Conservation (phyloP, 2,797 vertebrate species). For the Alectoris magna region DNA sequence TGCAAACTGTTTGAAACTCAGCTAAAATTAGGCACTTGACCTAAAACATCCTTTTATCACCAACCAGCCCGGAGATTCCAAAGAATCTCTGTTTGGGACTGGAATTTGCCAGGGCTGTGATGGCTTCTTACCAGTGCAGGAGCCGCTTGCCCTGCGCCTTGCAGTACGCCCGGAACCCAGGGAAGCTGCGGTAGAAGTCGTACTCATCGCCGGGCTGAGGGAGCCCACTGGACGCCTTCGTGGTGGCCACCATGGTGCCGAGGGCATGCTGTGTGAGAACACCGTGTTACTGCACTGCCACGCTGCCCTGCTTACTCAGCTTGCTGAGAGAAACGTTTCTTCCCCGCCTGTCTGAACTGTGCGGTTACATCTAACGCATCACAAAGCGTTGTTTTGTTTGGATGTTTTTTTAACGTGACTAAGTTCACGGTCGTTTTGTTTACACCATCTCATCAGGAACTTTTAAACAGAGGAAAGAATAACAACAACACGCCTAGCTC, state of each 20-base stretch:
- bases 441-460: accelerated
- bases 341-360: accelerated
- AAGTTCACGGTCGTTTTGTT: neutral
- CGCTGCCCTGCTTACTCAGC: accelerated
- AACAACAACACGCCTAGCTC: neutral
- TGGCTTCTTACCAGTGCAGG: slow-evolving; percentile 85
- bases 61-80: accelerated
- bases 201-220: slow-evolving; percentile 93
- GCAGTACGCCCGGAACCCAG: slow-evolving; percentile 91
- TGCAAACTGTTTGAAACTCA: neutral
- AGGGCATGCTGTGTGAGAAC: slow-evolving; percentile 85
- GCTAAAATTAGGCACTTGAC: neutral
- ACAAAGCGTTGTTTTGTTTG: accelerated
- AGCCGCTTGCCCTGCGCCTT: slow-evolving; percentile 88
- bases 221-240: slow-evolving; percentile 89
- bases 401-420: neutral
- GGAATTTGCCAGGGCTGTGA: neutral
- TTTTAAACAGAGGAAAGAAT: accelerated
- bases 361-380: accelerated
- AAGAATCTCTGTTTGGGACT: neutral
- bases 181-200: slow-evolving; percentile 96
- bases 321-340: accelerated
- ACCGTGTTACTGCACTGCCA: accelerated
- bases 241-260: slow-evolving; percentile 88
- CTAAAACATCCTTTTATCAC: neutral